Evolutionary conservation across 2,888 invertebrate species (phyloP).

Genomic region (Drosophila cognata): DNA sequence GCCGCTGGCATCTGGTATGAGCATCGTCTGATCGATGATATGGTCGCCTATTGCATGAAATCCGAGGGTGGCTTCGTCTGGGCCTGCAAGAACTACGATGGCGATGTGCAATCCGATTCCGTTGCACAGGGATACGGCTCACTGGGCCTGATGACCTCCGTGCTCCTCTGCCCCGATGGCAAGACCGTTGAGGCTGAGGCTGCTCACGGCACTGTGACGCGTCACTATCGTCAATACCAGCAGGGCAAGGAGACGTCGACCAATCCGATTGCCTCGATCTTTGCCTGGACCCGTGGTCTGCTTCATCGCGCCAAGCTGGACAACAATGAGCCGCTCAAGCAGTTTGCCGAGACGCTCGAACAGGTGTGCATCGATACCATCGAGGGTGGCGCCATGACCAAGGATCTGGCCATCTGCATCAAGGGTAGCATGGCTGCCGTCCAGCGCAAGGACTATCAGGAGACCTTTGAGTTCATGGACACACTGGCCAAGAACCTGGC

Average conservation of each 20-base stretch:
- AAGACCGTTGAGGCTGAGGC: slow-evolving; percentile 99
- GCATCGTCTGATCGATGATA: slow-evolving; percentile 98
- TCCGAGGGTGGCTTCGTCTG: slow-evolving; percentile 99
- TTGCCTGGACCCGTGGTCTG: slow-evolving; percentile 98
- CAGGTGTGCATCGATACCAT: slow-evolving; percentile 97
- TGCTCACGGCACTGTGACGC: slow-evolving; percentile 98
- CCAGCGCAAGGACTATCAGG: slow-evolving; percentile 92
- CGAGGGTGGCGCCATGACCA: slow-evolving; percentile 97
- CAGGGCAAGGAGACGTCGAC: slow-evolving; percentile 99
- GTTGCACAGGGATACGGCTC: slow-evolving; percentile 99
- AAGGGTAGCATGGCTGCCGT: slow-evolving; percentile 95
- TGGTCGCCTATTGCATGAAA: slow-evolving; percentile 99
- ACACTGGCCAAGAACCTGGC: slow-evolving; percentile 96
- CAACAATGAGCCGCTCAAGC: slow-evolving; percentile 90
- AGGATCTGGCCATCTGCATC: slow-evolving; percentile 99
- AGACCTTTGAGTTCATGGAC: slow-evolving; percentile 98
- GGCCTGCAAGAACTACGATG: slow-evolving; percentile 99
- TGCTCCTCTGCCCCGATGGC: slow-evolving; percentile 98
- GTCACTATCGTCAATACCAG: slow-evolving; percentile 95
- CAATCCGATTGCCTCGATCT: slow-evolving; percentile 99
- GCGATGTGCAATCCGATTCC: slow-evolving; percentile 99
- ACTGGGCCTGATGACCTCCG: slow-evolving; percentile 99
- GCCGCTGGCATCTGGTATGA: slow-evolving; percentile 97
- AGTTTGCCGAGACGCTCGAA: slow-evolving; percentile 95
- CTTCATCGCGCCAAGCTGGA: slow-evolving; percentile 97